Conservation (phyloP, 2,888 invertebrate genomes). For the Synanthedon andrenaeformis region DNA sequence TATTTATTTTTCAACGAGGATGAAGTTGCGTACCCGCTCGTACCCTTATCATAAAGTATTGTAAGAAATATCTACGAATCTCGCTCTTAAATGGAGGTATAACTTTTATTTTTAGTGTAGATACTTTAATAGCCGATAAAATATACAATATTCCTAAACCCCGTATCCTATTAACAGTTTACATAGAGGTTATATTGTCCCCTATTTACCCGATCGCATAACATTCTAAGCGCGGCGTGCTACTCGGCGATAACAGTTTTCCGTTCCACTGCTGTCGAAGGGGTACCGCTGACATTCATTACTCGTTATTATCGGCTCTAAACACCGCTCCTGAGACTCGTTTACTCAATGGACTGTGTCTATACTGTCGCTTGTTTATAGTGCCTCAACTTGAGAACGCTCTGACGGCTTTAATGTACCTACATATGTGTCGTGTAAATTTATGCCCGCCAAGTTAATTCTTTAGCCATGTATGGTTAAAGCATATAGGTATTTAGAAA, state of each 20-base stretch:
- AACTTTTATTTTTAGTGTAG: too few relatives aligned
- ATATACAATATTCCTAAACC: too few relatives aligned
- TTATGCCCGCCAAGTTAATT: not conserved
- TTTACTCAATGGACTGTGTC: constrained; percentile 45
- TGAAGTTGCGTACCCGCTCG: too few relatives aligned
- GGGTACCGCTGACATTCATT: constrained; percentile 53
- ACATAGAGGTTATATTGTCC: not conserved
- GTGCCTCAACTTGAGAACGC: constrained; percentile 5
- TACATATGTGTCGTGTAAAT: not conserved
- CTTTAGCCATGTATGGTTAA: too few relatives aligned
- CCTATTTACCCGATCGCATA: constrained; percentile 1
- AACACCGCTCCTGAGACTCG: constrained; percentile 48
- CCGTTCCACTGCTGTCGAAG: constrained; percentile 31
- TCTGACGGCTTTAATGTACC: constrained; percentile 7
- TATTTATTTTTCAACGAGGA: too few relatives aligned
- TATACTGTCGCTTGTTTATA: constrained; percentile 25
- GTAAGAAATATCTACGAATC: too few relatives aligned
- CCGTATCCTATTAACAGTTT: too few relatives aligned
- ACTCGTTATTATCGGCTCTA: constrained; percentile 58
- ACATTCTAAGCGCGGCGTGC: constrained; percentile 30
- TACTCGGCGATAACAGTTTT: constrained; percentile 48
- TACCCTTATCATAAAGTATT: too few relatives aligned
- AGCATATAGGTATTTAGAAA: too few relatives aligned
- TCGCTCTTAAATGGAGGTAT: too few relatives aligned
- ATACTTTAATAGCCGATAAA: too few relatives aligned